Evolutionary conservation across 2,888 invertebrate genomes (phyloP), one percentile per base, ranked within the genome.

Genomic region (Tachina lurida): DNA sequence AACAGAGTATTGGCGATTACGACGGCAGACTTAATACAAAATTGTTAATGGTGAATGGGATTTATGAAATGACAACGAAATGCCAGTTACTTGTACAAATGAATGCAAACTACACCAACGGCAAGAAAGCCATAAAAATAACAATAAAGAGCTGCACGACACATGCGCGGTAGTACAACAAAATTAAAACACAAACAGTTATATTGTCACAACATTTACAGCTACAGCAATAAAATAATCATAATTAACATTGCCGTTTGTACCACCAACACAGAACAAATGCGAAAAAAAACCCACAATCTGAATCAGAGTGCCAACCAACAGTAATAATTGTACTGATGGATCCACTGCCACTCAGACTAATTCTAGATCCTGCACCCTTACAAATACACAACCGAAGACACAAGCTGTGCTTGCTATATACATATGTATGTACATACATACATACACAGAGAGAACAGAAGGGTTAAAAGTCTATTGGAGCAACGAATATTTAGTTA

Each of bases 261-360:
- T 81, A 85, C 82, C 87, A 87, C 80, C 89, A 89, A 88, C 87
- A 82, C 87, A 86, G 88, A 86, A 67, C 56, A 41, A 67, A 67
- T 67, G 52, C 56, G 65, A 60, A 58, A 49, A n/a, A 47, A n/a
- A 5, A 70, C n/a, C 13, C 76, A 70, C 60, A 67, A 58, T 78
- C 22, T 60, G 9, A 58, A 49, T 54, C 65, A 67, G n/a, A 54
- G n/a, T 47, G 45, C 7, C 43, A 73, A 52, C 7, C 39, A 73
- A 31, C 81, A 58, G 47, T 43, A 83, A 79, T 78, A 85, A 84
- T 68, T 52, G 22, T 67, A 12, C 67, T 81, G 60, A 41, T 45
- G 17, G 45, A 43, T 74, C 52, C 68, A 71, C 74, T 47, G 68
- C 67, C 63, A 71, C 84, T 74, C 56, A 84, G 65, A 74, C 62